Conservation (phyloP, 2,888 invertebrate species). For the Adelognathus sp. region DNA sequence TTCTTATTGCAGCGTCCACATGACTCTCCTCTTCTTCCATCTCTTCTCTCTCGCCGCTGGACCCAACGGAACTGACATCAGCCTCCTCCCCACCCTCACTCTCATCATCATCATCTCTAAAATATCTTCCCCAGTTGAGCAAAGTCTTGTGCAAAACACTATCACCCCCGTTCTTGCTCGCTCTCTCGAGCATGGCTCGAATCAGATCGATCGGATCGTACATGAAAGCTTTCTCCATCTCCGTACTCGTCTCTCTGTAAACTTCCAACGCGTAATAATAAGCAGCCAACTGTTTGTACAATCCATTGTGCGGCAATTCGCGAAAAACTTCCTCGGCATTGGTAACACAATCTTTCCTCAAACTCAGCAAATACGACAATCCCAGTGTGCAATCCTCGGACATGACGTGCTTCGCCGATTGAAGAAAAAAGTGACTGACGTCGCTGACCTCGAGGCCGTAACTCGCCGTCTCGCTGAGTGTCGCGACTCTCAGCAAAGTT, state of each 20-base stretch:
- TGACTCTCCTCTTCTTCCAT: slow-evolving; percentile 11
- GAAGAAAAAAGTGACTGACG: slow-evolving; percentile 80
- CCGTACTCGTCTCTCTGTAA: slow-evolving; percentile 63
- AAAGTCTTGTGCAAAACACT: slow-evolving; percentile 61
- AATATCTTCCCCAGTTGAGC: slow-evolving; percentile 61
- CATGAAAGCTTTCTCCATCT: slow-evolving; percentile 64
- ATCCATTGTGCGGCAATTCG: slow-evolving; percentile 69
- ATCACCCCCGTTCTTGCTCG: slow-evolving; percentile 29
- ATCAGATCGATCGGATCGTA: slow-evolving; percentile 74
- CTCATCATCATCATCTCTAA: background rate
- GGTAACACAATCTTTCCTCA: slow-evolving; percentile 72
- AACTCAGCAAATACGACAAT: slow-evolving; percentile 82
- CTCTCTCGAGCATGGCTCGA: slow-evolving; percentile 57
- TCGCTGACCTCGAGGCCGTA: slow-evolving; percentile 75
- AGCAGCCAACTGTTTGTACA: slow-evolving; percentile 71
- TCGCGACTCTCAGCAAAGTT: slow-evolving; percentile 77
- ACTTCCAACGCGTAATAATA: slow-evolving; percentile 74
- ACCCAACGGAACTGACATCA: slow-evolving; percentile 15
- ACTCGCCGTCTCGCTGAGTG: slow-evolving; percentile 78
- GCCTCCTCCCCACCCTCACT: slow-evolving; percentile 22
- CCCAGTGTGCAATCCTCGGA: slow-evolving; percentile 82
- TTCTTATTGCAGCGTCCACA: slow-evolving; percentile 17
- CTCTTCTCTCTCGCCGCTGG: background rate
- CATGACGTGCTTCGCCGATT: slow-evolving; percentile 81
- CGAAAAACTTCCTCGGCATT: slow-evolving; percentile 68